Base-by-base conservation (phyloP, 2,888 invertebrate species). In the Drosophila differens region DNA sequence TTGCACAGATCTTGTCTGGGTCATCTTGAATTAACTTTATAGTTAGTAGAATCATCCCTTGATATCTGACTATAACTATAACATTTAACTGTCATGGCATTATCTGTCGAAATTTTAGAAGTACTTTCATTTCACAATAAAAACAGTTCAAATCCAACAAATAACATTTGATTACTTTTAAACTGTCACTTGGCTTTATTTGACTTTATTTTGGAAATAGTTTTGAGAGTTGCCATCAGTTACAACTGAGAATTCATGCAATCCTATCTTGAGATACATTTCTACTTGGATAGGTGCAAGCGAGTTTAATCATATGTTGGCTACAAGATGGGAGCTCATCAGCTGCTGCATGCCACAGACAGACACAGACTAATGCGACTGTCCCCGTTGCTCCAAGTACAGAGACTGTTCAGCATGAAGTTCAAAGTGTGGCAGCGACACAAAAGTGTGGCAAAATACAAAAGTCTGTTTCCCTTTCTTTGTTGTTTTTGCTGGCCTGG, bases 351-450 rank as follows among this genome's bases (percentile, higher is more conserved):
- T 47, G 4, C 22, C 22, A 22, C 22, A 7, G 16, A 25, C 25
- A 47, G 25, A 47, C 47, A 25, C 25, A 47, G 16, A 47, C 5
- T 16, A 16, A 47, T 79, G 76, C 76, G 71, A 59, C 53, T 54
- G 41, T 55, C 70, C 51, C 60, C 58, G 37, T 19, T 19, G 37
- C 37, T 7, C 3, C 37, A 35, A 70, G 70, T 70, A 63, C 65
- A 62, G 33, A 59, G 66, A 66, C 59, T 57, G 66, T 70, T 14
- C 7, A 7, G 14, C 47, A 75, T 67, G 33, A 67, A 70, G 62
- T 75, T 76, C 62, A 67, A 67, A 76, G 55, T 54, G 30, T 61
- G 47, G 16, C 25, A 25, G 47, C 9, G 25, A 25, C 9, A 25
- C 47, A 47, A 25, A 25, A 47, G 47, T 47, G 25, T 25, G 16